Percentiles rank a stretch among this genome's conserved stretches.
Conservation (phyloP, 1,140 invertebrate species). For the Drosophila ironensis region DNA sequence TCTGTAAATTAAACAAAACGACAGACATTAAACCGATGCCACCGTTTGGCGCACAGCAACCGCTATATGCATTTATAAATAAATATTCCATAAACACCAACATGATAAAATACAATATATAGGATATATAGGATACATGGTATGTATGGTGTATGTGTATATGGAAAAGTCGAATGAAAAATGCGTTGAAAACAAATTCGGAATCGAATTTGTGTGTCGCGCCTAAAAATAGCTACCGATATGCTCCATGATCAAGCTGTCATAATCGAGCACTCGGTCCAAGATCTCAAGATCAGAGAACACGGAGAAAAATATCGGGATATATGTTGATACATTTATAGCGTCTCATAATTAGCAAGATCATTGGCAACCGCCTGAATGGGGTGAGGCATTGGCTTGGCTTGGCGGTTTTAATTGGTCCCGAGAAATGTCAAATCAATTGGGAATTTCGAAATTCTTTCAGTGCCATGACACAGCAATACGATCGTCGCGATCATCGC, state of each 20-base stretch:
- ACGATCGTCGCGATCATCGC: slow-evolving; percentile 25
- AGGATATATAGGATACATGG: background rate
- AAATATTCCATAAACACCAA: slow-evolving; percentile 51
- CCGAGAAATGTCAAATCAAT: background rate
- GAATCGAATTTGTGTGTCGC: slow-evolving; percentile 39
- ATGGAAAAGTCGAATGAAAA: slow-evolving; percentile 18
- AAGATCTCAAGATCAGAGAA: slow-evolving; percentile 60
- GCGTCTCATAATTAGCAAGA: too few species aligned
- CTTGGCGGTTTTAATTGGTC: too few species aligned
- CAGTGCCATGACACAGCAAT: background rate
- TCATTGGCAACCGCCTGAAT: too few species aligned
- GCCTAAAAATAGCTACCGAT: slow-evolving; percentile 61
- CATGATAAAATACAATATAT: background rate
- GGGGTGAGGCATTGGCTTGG: too few species aligned
- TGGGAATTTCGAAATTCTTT: background rate
- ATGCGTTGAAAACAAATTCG: slow-evolving; percentile 31
- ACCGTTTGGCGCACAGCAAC: slow-evolving; percentile 19
- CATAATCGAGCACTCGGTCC: slow-evolving; percentile 69
- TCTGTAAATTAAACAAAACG: slow-evolving; percentile 69
- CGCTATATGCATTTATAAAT: slow-evolving; percentile 57
- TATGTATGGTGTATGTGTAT: too few species aligned
- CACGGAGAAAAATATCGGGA: background rate
- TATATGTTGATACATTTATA: too few species aligned
- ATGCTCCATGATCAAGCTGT: slow-evolving; percentile 75
- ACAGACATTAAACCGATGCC: slow-evolving; percentile 53